phyloP scores from a whole-genome alignment of 2,888 invertebrate genomes.

The Tuberolachnus salignus region DNA sequence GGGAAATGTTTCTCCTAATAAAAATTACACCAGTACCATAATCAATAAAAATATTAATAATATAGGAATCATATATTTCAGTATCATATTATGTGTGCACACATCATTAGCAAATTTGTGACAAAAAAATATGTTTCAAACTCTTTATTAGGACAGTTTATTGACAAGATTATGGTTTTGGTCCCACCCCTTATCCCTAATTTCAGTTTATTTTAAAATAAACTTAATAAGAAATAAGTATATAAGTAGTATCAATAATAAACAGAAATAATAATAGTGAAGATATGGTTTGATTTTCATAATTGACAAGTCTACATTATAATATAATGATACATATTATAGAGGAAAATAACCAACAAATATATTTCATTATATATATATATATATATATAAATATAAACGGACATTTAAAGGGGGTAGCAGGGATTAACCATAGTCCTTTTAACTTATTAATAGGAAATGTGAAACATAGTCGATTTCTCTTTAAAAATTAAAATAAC shows the following conservation, averaged over 20 bases:
- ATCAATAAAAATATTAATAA: slow-evolving; percentile 55
- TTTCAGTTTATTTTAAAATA: slow-evolving; percentile 18
- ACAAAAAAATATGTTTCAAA: slow-evolving; percentile 53
- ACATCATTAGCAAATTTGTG: slow-evolving; percentile 54
- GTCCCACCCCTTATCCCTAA: slow-evolving; percentile 48
- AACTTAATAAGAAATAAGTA: slow-evolving; percentile 36
- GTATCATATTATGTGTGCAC: slow-evolving; percentile 52
- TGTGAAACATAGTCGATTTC: slow-evolving; percentile 49
- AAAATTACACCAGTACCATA: slow-evolving; percentile 53
- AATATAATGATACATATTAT: slow-evolving; percentile 22
- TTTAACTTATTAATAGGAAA: slow-evolving; percentile 54
- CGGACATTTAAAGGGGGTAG: slow-evolving; percentile 32
- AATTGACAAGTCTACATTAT: slow-evolving; percentile 53
- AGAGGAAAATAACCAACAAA: slow-evolving; percentile 24
- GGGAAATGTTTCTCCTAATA: slow-evolving; percentile 46
- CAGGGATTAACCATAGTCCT: slow-evolving; percentile 48
- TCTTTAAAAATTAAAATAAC: slow-evolving; percentile 51
- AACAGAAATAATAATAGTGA: slow-evolving; percentile 37
- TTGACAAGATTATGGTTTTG: slow-evolving; percentile 55
- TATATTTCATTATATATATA: slow-evolving; percentile 22
- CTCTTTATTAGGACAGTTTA: slow-evolving; percentile 45
- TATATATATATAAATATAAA: too few species aligned
- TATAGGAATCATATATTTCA: slow-evolving; percentile 56
- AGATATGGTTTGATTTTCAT: slow-evolving; percentile 53
- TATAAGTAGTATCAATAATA: slow-evolving; percentile 17